Percentiles rank a stretch among this genome's conserved stretches.
phyloP scores from a whole-genome alignment of 2,797 vertebrate genomes.

The Gadopsis bispinosus region DNA sequence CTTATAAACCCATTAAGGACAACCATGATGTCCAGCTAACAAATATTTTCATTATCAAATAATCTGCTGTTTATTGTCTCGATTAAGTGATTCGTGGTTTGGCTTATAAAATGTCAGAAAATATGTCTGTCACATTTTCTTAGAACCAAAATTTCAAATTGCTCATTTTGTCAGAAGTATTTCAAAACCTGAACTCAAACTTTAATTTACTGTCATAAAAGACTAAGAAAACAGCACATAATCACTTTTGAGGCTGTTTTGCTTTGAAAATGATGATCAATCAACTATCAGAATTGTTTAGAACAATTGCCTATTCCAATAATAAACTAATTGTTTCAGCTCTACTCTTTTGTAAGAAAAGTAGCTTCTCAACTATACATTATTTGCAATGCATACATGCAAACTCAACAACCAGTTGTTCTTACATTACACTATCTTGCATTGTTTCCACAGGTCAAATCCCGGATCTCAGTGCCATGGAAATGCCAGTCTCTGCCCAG shows the following conservation, averaged over 20 bases:
- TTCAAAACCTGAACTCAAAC: not conserved
- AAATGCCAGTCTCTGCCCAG: conserved; percentile 14
- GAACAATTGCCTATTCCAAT: not conserved
- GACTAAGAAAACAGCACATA: not conserved
- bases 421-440: not conserved
- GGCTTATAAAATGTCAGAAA: not conserved
- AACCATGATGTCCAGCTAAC: not conserved
- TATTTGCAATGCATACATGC: not conserved
- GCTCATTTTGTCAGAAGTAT: not conserved
- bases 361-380: not conserved
- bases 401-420: not conserved
- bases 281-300: not conserved
- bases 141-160: not conserved
- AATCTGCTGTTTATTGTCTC: not conserved
- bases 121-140: not conserved
- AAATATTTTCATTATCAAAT: not conserved
- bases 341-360: not conserved
- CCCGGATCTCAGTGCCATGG: conserved; percentile 72
- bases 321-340: not conserved
- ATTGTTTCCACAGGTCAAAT: conserved; percentile 76
- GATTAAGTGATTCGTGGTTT: not conserved
- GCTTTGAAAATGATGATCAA: too few species aligned
- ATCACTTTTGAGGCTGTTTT: not conserved
- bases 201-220: not conserved
- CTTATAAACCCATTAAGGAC: too few species aligned